Evolutionary conservation across 1,140 invertebrate genomes (phyloP).

Genomic region (Trichomalopsis sarcophagae): DNA sequence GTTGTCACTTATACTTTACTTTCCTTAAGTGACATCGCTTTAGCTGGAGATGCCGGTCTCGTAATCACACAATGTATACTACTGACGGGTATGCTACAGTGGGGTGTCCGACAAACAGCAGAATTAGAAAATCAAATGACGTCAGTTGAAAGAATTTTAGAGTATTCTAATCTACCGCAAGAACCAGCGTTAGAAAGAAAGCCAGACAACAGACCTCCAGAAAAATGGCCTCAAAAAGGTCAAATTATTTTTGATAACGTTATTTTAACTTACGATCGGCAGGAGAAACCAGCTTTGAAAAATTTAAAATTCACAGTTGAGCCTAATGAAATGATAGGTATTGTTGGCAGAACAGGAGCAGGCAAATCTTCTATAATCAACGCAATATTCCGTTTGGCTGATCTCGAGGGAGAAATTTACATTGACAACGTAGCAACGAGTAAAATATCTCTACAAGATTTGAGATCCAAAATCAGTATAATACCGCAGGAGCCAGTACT

Average conservation of each 20-base stretch:
- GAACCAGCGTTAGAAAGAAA: slow-evolving; percentile 77
- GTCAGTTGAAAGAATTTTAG: slow-evolving; percentile 86
- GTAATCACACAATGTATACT: slow-evolving; percentile 86
- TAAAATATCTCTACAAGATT: slow-evolving; percentile 79
- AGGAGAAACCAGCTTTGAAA: slow-evolving; percentile 45
- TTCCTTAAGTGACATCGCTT: slow-evolving; percentile 73
- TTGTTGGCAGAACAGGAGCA: slow-evolving; percentile 88
- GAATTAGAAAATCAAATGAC: slow-evolving; percentile 84
- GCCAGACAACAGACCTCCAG: slow-evolving; percentile 73
- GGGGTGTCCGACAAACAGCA: slow-evolving; percentile 84
- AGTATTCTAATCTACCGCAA: slow-evolving; percentile 83
- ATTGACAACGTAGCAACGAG: slow-evolving; percentile 82
- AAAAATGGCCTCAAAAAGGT: slow-evolving; percentile 83
- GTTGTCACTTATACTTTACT: slow-evolving; percentile 78
- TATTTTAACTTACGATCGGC: slow-evolving; percentile 75
- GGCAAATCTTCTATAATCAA: slow-evolving; percentile 87
- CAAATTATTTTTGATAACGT: slow-evolving; percentile 81
- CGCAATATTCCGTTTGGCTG: slow-evolving; percentile 82
- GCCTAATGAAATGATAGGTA: slow-evolving; percentile 77
- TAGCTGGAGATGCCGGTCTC: slow-evolving; percentile 81
- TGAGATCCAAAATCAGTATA: slow-evolving; percentile 87
- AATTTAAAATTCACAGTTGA: slow-evolving; percentile 69
- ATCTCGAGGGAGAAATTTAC: slow-evolving; percentile 81
- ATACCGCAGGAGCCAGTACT: slow-evolving; percentile 92
- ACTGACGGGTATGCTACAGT: slow-evolving; percentile 87